Evolutionary conservation across 2,113 vertebrate species (phyloP).

Genomic region (Collichthys lucidus): DNA sequence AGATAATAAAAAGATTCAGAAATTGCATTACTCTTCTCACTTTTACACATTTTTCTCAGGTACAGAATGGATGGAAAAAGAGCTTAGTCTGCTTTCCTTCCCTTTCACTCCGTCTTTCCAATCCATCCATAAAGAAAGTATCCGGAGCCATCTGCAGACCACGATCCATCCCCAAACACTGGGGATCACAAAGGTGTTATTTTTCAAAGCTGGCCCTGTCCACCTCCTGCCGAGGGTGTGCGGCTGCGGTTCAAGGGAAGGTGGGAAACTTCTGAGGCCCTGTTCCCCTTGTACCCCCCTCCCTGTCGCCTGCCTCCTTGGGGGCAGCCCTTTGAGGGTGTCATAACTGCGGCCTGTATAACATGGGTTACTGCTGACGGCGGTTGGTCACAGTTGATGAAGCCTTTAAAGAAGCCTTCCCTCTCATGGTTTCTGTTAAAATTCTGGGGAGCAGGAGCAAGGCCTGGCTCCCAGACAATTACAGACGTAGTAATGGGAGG

Average conservation of each 20-base stretch:
- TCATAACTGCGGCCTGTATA: conserved; percentile 93
- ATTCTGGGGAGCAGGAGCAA: conserved; percentile 79
- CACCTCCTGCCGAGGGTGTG: conserved; percentile 92
- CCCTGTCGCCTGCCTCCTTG: conserved; percentile 89
- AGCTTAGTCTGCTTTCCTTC: conserved; percentile 7
- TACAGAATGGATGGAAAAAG: conserved; percentile 16
- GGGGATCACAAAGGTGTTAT: conserved; percentile 99
- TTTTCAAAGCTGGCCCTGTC: conserved; percentile 95
- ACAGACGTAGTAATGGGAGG: conserved; percentile 44
- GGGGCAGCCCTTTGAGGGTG: conserved; percentile 94
- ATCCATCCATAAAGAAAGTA: conserved; percentile 82
- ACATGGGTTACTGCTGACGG: conserved; percentile 94
- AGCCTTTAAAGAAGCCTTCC: conserved; percentile 90
- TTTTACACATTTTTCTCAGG: neutral
- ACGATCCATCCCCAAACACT: conserved; percentile 92
- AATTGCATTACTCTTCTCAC: neutral
- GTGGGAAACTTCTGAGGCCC: conserved; percentile 96
- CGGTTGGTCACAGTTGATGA: conserved; percentile 92
- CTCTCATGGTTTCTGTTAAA: conserved; percentile 91
- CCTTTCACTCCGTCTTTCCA: conserved; percentile 25
- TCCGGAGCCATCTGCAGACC: conserved; percentile 96
- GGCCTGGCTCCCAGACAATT: conserved; percentile 69
- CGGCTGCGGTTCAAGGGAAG: conserved; percentile 93
- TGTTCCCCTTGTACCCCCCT: conserved; percentile 85
- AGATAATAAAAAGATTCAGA: neutral